Conservation (phyloP, 2,797 vertebrate genomes). For the Varecia variegata region DNA sequence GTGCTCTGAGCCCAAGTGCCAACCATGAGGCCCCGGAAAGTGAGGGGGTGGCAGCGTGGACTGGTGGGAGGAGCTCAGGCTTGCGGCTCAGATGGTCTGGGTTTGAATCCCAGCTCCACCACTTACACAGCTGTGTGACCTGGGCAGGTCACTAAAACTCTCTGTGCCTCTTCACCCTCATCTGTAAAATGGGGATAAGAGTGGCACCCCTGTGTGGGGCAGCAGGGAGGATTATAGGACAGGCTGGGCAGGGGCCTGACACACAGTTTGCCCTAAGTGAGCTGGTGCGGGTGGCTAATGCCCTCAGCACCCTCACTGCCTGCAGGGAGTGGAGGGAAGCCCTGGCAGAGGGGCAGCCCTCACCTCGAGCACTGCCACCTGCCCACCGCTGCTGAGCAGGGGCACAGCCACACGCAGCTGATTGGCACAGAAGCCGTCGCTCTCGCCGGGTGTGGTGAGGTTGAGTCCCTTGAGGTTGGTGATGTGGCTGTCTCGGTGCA, state of each 20-base stretch:
- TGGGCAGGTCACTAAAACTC: background rate
- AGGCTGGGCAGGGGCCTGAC: background rate
- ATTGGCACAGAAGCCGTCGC: slow-evolving; percentile 94
- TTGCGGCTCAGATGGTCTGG: background rate
- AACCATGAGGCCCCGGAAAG: background rate
- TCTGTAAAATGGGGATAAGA: slow-evolving; percentile 46
- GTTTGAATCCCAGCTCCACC: slow-evolving; percentile 25
- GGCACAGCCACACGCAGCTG: slow-evolving; percentile 89
- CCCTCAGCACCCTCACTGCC: background rate
- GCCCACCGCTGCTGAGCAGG: slow-evolving; percentile 91
- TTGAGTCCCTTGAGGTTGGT: slow-evolving; percentile 94
- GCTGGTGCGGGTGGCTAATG: background rate
- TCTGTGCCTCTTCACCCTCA: slow-evolving; percentile 32
- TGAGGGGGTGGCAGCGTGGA: background rate
- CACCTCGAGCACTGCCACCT: slow-evolving; percentile 95
- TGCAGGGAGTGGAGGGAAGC: background rate
- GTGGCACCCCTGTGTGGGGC: background rate
- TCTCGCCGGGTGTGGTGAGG: slow-evolving; percentile 95
- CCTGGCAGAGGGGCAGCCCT: background rate
- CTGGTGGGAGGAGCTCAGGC: background rate
- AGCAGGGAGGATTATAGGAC: background rate
- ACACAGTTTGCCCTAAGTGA: background rate
- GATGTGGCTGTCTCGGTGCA: slow-evolving; percentile 93
- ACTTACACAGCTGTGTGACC: slow-evolving; percentile 48
- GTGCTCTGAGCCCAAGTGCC: background rate